phyloP scores from a whole-genome alignment of 2,113 vertebrate genomes.

The Rhodinocichla rosea region DNA sequence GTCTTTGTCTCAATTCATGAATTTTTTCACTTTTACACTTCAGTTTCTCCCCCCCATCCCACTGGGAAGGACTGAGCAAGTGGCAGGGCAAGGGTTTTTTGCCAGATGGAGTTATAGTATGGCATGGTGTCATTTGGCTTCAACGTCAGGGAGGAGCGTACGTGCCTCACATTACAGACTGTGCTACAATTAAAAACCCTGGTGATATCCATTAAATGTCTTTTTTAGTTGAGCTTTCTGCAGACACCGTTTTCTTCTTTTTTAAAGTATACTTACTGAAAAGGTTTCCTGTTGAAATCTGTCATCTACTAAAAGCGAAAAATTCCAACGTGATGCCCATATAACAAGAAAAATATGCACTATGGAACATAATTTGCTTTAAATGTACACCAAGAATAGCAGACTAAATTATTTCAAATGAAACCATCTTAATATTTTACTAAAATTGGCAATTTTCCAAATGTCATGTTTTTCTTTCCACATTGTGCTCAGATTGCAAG shows the following conservation, averaged over 20 bases:
- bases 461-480: background rate
- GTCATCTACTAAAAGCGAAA: background rate
- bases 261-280: background rate
- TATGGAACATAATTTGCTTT: background rate
- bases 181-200: background rate
- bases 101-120: background rate
- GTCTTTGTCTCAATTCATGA: background rate
- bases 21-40: background rate
- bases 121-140: background rate
- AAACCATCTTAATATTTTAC: background rate
- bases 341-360: background rate
- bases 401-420: background rate
- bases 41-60: background rate
- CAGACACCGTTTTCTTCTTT: background rate
- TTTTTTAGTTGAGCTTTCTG: background rate
- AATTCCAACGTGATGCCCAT: background rate
- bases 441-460: background rate
- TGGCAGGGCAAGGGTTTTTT: background rate
- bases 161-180: background rate
- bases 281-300: background rate
- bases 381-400: background rate
- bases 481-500: background rate
- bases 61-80: background rate
- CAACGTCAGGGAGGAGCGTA: rapidly evolving
- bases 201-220: background rate